phyloP scores from a whole-genome alignment of 2,888 invertebrate species.

The Drosophila tanythrix region DNA sequence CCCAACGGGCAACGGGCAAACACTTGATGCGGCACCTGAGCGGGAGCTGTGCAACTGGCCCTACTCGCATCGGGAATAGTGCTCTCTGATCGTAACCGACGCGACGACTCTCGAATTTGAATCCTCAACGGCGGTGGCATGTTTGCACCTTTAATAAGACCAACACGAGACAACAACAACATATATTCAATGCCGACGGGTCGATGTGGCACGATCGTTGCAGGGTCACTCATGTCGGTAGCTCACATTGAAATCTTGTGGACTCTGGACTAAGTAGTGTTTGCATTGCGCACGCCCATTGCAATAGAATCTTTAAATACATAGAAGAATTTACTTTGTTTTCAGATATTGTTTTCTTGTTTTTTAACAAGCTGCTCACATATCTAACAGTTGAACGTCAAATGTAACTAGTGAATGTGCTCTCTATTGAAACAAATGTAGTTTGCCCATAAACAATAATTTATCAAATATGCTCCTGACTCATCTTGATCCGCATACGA shows the following conservation, averaged over 20 bases:
- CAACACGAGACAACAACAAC: slow-evolving; percentile 53
- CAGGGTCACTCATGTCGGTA: slow-evolving; percentile 26
- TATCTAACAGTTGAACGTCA: slow-evolving; percentile 50
- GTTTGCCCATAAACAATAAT: slow-evolving; percentile 14
- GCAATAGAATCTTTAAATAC: slow-evolving; percentile 49
- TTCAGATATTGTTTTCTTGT: slow-evolving; percentile 37
- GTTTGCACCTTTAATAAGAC: slow-evolving; percentile 82
- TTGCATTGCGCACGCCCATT: slow-evolving; percentile 51
- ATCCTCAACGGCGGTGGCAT: slow-evolving; percentile 77
- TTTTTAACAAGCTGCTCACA: slow-evolving; percentile 49
- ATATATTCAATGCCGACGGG: slow-evolving; percentile 39
- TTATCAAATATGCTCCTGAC: slow-evolving; percentile 43
- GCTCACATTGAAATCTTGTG: slow-evolving; percentile 30
- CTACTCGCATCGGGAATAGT: background rate
- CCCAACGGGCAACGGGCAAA: slow-evolving; percentile 58
- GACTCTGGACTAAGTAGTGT: slow-evolving; percentile 40
- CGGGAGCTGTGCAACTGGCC: slow-evolving; percentile 20
- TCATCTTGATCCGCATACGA: slow-evolving; percentile 48
- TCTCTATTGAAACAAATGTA: background rate
- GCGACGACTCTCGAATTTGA: slow-evolving; percentile 47
- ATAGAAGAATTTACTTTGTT: slow-evolving; percentile 35
- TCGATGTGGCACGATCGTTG: slow-evolving; percentile 46
- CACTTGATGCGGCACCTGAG: slow-evolving; percentile 62
- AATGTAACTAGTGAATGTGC: slow-evolving; percentile 2
- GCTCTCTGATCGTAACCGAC: slow-evolving; percentile 75